phyloP scores from a whole-genome alignment of 2,888 invertebrate species.

The Mythimna albipuncta region DNA sequence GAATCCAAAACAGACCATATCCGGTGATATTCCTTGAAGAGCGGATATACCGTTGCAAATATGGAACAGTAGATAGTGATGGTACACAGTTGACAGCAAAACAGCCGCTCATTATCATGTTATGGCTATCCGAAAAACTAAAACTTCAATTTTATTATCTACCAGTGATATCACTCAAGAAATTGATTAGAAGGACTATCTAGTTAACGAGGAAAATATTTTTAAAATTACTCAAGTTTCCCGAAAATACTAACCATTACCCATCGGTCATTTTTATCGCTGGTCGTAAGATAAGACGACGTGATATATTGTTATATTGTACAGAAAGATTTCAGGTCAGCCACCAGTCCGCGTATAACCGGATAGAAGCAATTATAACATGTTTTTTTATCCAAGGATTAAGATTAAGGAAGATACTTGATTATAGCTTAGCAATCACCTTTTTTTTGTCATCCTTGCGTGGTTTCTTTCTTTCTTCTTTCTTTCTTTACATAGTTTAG shows the following conservation, averaged over 20 bases:
- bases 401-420: not conserved
- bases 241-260: constrained; percentile 38
- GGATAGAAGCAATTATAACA: constrained; percentile 5
- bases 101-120: too few species aligned
- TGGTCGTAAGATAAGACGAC: constrained; percentile 19
- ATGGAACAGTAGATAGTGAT: too few species aligned
- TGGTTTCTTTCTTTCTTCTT: not conserved
- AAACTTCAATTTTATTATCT: not conserved
- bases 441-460: not conserved
- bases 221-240: constrained; percentile 15
- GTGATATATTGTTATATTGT: constrained; percentile 38
- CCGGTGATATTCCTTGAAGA: too few species aligned
- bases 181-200: not conserved
- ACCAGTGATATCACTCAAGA: not conserved
- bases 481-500: too few species aligned
- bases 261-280: constrained; percentile 44
- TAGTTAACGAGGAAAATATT: constrained; percentile 8
- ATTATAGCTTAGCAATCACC: not conserved
- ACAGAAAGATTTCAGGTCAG: constrained; percentile 42
- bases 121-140: too few species aligned
- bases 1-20: too few species aligned
- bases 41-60: too few species aligned
- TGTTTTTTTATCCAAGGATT: constrained; percentile 3
- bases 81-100: too few species aligned
- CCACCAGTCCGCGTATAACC: constrained; percentile 1